These are phyloP conservation scores for Madoqua kirkii DNA, from an alignment of 2,113 vertebrate species.

Conservation along the genomic window DNA sequence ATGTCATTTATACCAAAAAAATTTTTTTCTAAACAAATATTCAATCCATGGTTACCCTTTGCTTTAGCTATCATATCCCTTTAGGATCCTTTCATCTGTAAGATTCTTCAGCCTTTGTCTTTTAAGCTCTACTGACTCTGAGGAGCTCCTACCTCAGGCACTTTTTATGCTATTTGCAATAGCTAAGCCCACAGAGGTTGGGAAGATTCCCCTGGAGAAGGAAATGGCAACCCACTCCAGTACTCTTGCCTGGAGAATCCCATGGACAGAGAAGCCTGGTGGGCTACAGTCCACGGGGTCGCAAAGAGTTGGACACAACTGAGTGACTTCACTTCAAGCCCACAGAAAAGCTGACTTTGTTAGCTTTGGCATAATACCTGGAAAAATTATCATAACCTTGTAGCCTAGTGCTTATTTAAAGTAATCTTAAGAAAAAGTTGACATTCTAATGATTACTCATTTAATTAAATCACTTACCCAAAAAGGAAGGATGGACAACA, in stretches of 20 bases:
- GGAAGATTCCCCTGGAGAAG: too few species aligned
- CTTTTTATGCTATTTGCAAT: neutral
- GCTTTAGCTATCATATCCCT: neutral
- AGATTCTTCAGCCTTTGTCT: neutral
- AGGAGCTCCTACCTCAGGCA: neutral
- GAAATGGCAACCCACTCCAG: too few species aligned
- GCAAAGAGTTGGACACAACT: too few species aligned
- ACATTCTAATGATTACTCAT: neutral
- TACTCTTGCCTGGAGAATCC: too few species aligned
- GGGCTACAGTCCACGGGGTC: too few species aligned
- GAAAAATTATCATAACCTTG: neutral
- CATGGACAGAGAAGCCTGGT: too few species aligned
- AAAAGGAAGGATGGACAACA: slow-evolving; percentile 83
- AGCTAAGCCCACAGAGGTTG: neutral
- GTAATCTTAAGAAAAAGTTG: slow-evolving; percentile 24
- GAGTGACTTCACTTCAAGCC: too few species aligned
- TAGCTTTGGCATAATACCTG: neutral
- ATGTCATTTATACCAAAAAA: neutral
- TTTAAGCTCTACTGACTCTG: neutral
- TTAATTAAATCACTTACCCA: slow-evolving; percentile 83
- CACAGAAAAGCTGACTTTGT: neutral
- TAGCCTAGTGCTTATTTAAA: neutral
- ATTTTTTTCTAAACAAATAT: neutral
- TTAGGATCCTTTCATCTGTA: neutral
- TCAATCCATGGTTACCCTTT: neutral